These are phyloP conservation scores for Ophioninae sp. DNA, from an alignment of 2,888 invertebrate species.

Conservation along the genomic window DNA sequence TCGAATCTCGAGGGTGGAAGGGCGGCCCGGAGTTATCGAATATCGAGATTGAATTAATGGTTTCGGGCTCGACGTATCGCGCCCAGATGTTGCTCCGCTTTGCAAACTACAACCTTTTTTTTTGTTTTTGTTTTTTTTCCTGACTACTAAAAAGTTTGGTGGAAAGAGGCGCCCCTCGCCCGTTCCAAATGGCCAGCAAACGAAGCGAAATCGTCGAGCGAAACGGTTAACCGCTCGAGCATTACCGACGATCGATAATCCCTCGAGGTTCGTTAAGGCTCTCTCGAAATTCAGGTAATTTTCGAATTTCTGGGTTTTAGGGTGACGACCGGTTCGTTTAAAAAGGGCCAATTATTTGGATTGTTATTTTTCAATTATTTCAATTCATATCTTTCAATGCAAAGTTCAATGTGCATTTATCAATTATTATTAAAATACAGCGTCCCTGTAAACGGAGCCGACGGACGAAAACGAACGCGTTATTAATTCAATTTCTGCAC, in stretches of 20 bases:
- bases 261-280: background rate
- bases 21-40: constrained; percentile 51
- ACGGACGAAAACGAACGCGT: too few relatives aligned
- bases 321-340: too few relatives aligned
- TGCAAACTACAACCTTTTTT: constrained; percentile 18
- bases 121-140: background rate
- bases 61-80: constrained; percentile 37
- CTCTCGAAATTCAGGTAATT: background rate
- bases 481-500: too few relatives aligned
- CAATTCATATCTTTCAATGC: too few relatives aligned
- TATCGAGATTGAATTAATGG: constrained; percentile 61
- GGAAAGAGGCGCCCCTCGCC: constrained; percentile 14
- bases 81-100: constrained; percentile 48
- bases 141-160: background rate
- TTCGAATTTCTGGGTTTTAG: background rate
- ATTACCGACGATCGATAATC: background rate
- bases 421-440: too few relatives aligned
- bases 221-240: too few relatives aligned
- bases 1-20: too few relatives aligned
- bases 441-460: too few relatives aligned
- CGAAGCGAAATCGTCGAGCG: background rate
- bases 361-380: too few relatives aligned
- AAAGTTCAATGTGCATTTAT: too few relatives aligned
- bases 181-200: constrained; percentile 11
- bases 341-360: too few relatives aligned